Percentiles rank a stretch among this genome's conserved stretches.
These are phyloP conservation scores for Echiichthys vipera DNA, from an alignment of 2,797 vertebrate genomes.

Conservation along the genomic window DNA sequence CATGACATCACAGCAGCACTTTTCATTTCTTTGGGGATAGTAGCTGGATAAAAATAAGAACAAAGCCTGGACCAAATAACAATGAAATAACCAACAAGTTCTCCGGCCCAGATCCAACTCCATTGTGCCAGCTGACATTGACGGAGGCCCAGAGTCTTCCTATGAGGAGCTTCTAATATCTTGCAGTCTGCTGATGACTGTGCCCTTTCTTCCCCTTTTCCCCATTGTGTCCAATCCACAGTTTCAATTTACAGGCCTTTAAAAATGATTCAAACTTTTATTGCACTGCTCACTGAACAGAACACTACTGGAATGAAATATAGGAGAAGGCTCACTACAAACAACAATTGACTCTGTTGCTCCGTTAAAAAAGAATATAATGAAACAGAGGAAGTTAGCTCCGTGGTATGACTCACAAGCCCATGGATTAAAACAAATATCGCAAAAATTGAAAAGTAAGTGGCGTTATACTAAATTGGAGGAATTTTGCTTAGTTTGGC, in stretches of 20 bases:
- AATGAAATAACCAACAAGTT: conserved; percentile 56
- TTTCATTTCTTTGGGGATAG: conserved; percentile 51
- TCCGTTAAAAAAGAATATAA: too few species aligned
- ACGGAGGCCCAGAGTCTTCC: conserved; percentile 70
- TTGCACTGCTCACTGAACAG: conserved; percentile 72
- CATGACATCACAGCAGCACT: conserved; percentile 23
- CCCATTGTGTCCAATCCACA: conserved; percentile 79
- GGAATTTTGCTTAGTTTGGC: too few species aligned
- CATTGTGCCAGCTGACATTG: conserved; percentile 78
- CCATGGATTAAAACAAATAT: too few species aligned
- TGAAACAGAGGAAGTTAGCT: too few species aligned
- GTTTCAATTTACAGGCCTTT: conserved; percentile 82
- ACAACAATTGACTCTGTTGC: too few species aligned
- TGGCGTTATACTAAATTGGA: too few species aligned
- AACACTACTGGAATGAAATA: conserved; percentile 74
- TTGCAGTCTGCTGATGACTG: conserved; percentile 83
- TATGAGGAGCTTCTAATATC: conserved; percentile 69
- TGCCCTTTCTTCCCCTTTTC: conserved; percentile 75
- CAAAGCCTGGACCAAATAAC: conserved; percentile 59
- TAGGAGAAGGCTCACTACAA: too few species aligned
- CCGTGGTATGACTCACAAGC: too few species aligned
- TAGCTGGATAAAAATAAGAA: conserved; percentile 46
- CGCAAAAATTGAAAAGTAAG: too few species aligned
- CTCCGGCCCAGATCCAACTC: conserved; percentile 46
- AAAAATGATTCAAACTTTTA: conserved; percentile 81